These are phyloP conservation scores for Pygathrix nemaeus DNA, from an alignment of 2,113 vertebrate genomes.

Conservation along the genomic window DNA sequence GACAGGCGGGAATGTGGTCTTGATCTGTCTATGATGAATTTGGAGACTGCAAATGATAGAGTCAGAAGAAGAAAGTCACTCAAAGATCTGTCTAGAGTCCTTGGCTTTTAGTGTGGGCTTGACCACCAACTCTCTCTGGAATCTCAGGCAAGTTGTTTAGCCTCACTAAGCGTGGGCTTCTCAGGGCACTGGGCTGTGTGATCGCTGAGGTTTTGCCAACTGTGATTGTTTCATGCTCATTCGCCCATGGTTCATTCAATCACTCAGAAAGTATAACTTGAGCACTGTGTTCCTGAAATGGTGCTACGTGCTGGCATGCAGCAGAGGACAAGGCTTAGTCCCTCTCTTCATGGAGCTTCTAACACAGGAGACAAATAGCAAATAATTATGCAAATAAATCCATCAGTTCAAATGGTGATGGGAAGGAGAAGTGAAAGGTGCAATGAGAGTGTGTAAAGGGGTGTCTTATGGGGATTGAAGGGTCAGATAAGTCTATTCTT, in stretches of 20 bases:
- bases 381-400: neutral
- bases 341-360: neutral
- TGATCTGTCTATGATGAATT: neutral
- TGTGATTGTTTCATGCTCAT: neutral
- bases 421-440: neutral
- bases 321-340: neutral
- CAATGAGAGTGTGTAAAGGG: neutral
- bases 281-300: neutral
- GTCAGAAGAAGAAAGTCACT: neutral
- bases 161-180: neutral
- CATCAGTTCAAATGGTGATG: neutral
- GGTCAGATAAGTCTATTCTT: neutral
- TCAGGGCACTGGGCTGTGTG: neutral
- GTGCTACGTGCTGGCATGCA: neutral
- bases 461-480: neutral
- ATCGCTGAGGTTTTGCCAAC: neutral
- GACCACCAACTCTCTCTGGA: neutral
- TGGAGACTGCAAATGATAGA: neutral
- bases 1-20: neutral
- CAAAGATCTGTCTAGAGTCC: neutral
- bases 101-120: neutral
- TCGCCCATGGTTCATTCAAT: neutral
- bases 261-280: neutral
- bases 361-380: neutral
- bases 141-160: neutral